phyloP scores from a whole-genome alignment of 2,888 invertebrate species.

The Pegoplata infirma region DNA sequence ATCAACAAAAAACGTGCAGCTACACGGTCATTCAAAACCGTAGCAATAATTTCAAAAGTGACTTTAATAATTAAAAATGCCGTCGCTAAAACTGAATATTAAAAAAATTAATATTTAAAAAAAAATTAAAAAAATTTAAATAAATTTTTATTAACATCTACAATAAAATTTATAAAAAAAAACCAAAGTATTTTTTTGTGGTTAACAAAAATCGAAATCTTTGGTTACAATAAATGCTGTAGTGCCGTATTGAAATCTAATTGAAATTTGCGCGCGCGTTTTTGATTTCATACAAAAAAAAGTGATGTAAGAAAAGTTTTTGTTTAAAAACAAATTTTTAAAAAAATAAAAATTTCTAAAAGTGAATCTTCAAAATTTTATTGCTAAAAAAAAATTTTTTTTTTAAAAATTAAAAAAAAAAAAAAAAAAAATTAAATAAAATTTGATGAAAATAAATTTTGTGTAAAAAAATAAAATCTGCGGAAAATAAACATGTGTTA shows the following conservation, averaged over 20 bases:
- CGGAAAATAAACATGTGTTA: no score
- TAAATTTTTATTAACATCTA: neutral
- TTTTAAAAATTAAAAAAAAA: neutral
- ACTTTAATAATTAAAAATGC: slow-evolving; percentile 39
- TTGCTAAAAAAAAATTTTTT: neutral
- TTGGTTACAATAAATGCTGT: no score
- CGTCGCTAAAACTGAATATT: slow-evolving; percentile 37
- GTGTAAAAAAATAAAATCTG: no score
- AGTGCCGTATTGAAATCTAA: no score
- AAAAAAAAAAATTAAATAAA: no score
- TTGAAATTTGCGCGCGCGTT: slow-evolving; percentile 42
- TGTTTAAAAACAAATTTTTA: neutral
- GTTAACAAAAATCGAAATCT: no score
- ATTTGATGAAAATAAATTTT: no score
- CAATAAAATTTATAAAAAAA: no score
- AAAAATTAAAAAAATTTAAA: neutral
- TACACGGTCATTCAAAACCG: neutral
- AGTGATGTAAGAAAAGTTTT: neutral
- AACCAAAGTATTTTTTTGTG: no score
- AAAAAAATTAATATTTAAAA: slow-evolving; percentile 3
- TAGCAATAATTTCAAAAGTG: slow-evolving; percentile 24
- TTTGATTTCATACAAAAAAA: slow-evolving; percentile 10
- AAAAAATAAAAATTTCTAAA: neutral
- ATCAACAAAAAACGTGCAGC: neutral
- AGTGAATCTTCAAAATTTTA: neutral